Base-by-base conservation (phyloP, 2,888 invertebrate genomes). In the Nematopogon swammerdamellus region DNA sequence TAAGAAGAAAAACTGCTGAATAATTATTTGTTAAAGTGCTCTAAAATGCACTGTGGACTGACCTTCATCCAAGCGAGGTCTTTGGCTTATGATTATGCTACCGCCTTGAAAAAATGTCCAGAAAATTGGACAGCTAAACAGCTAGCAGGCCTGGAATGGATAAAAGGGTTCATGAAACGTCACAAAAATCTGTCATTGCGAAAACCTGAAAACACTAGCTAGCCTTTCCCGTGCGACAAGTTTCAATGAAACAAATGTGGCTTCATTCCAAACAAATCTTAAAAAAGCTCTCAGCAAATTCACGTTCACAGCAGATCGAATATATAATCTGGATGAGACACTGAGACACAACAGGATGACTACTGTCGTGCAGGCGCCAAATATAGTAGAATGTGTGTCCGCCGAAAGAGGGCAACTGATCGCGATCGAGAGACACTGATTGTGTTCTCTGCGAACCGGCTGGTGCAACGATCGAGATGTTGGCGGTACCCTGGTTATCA, bases 251-350 rank as follows among this genome's bases (percentile, higher is more conserved):
- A 48, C 49, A 36, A 51, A 51, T 42, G 52, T 51, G 30, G 50
- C 49, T 16, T 18, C 45, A 10, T 47, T 52, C 29, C 55, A 46
- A 48, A 54, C 49, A 48, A 57, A 57, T 42, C 14, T 19, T 20
- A 45, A 45, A 18, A 45, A 50, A 36, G 54, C 43, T 19, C 29
- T 54, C 6, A 19, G 48, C 36, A 54, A 53, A 29, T 44, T 51
- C 47, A 47, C 48, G 17, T 56, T 57, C 48, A 52, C 53, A 18
- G 19, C 51, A 29, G 51, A 54, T n/a, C 36, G 50, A 19, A 57
- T 59, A 25, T 55, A 51, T 46, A 58, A 60, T 50, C 47, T 60
- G 2, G 61, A 63, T 47, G 61, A 64, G 51, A 61, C 60, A 14
- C n/a, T n/a, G n/a, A n/a, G n/a, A n/a, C n/a, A n/a, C n/a, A n/a